phyloP scores from a whole-genome alignment of 1,140 invertebrate genomes.

The Lepidotrigona ventralis region DNA sequence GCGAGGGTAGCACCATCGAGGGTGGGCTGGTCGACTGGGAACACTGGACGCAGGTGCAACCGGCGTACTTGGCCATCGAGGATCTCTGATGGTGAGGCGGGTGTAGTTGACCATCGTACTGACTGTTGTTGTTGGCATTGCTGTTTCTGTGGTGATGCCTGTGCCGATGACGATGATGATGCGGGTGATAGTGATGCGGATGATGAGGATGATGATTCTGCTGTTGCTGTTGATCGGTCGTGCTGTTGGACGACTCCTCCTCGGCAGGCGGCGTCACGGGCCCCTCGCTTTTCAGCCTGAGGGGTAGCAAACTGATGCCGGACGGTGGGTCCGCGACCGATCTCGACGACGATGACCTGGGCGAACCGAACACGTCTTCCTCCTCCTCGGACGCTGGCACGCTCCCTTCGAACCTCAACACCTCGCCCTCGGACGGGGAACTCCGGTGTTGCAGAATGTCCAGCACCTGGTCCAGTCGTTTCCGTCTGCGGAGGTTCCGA shows the following conservation, averaged over 20 bases:
- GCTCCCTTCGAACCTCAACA: slow-evolving; percentile 80
- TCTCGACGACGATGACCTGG: slow-evolving; percentile 71
- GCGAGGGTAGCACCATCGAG: slow-evolving; percentile 73
- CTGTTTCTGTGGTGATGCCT: slow-evolving; percentile 51
- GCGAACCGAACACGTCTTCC: slow-evolving; percentile 73
- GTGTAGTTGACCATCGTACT: slow-evolving; percentile 15
- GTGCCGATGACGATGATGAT: slow-evolving; percentile 55
- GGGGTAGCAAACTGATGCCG: slow-evolving; percentile 44
- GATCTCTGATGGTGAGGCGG: slow-evolving; percentile 50
- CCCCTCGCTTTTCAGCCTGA: slow-evolving; percentile 69
- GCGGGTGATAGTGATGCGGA: slow-evolving; percentile 53
- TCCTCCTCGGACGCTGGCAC: slow-evolving; percentile 74
- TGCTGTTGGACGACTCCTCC: slow-evolving; percentile 48
- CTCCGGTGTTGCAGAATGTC: slow-evolving; percentile 84
- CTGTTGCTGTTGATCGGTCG: slow-evolving; percentile 32
- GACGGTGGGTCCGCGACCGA: slow-evolving; percentile 63
- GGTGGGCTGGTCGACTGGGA: slow-evolving; percentile 52
- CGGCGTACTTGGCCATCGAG: slow-evolving; percentile 64
- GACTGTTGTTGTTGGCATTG: slow-evolving; percentile 48
- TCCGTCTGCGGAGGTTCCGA: slow-evolving; percentile 84
- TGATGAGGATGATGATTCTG: slow-evolving; percentile 59
- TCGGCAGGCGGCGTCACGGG: slow-evolving; percentile 56
- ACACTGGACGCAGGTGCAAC: slow-evolving; percentile 74
- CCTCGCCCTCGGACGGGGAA: slow-evolving; percentile 69
- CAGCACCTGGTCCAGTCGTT: slow-evolving; percentile 87